phyloP scores from a whole-genome alignment of 1,140 invertebrate genomes.

The Macrocentrus cingulum region DNA sequence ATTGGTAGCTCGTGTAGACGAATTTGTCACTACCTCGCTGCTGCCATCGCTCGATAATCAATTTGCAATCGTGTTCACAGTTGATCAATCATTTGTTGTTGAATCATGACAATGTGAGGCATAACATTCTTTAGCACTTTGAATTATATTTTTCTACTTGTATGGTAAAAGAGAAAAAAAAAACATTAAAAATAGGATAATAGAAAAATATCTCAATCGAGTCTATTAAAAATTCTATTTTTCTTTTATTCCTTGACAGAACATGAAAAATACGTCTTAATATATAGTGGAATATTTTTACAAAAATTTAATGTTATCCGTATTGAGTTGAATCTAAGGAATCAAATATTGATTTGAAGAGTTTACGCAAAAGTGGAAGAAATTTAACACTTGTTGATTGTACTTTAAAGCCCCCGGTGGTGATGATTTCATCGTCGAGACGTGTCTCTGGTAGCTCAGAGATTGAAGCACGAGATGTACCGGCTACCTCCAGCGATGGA shows the following conservation, averaged over 20 bases:
- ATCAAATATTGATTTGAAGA: constrained; percentile 53
- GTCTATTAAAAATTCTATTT: constrained; percentile 8
- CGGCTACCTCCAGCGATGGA: constrained; percentile 20
- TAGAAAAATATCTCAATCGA: constrained; percentile 23
- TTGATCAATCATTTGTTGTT: background rate
- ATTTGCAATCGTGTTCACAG: background rate
- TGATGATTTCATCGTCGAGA: constrained; percentile 37
- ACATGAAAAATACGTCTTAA: no score
- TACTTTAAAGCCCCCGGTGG: constrained; percentile 47
- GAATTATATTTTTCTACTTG: constrained; percentile 60
- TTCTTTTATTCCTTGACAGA: constrained; percentile 23
- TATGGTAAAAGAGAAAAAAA: constrained; percentile 39
- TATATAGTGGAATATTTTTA: no score
- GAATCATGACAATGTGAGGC: constrained; percentile 31
- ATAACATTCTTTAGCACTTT: constrained; percentile 48
- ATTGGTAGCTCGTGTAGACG: constrained; percentile 17
- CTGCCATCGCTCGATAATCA: constrained; percentile 20
- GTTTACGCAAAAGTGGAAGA: constrained; percentile 48
- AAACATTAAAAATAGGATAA: constrained; percentile 23
- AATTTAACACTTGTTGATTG: constrained; percentile 40
- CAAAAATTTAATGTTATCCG: constrained; percentile 31
- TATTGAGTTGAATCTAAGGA: constrained; percentile 52
- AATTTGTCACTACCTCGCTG: constrained; percentile 20
- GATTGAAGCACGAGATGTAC: background rate
- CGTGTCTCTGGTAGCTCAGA: constrained; percentile 17